These are phyloP conservation scores for Heterodera schachtii DNA, from an alignment of 1,140 invertebrate genomes.

Conservation along the genomic window DNA sequence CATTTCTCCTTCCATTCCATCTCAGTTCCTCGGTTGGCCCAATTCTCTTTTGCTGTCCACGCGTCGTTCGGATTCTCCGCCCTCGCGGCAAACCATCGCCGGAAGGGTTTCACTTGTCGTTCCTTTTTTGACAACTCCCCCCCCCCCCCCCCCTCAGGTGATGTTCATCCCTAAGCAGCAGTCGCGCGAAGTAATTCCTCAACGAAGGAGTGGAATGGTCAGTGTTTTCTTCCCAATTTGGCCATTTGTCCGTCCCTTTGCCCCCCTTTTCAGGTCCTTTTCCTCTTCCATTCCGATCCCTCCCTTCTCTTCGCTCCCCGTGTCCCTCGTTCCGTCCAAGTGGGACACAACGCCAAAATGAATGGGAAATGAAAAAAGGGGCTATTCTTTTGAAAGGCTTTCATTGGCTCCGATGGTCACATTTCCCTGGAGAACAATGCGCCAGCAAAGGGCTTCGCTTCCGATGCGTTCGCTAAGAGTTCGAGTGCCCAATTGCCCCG, in stretches of 20 bases:
- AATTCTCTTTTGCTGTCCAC: conserved; percentile 48
- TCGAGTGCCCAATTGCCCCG: conserved; percentile 41
- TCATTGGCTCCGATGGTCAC: conserved; percentile 59
- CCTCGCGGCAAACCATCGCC: conserved; percentile 40
- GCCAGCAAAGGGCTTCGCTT: conserved; percentile 31
- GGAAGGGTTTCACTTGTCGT: conserved; percentile 38
- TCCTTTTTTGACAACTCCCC: not conserved
- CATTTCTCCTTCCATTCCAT: not conserved
- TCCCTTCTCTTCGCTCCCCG: conserved; percentile 33
- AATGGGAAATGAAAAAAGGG: not conserved
- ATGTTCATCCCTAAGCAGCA: conserved; percentile 50
- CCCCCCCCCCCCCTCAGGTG: conserved; percentile 27
- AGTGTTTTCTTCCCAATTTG: not conserved
- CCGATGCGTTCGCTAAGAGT: conserved; percentile 33
- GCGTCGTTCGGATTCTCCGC: conserved; percentile 26
- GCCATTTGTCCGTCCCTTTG: not conserved
- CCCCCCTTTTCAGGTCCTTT: conserved; percentile 19
- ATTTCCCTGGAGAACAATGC: conserved; percentile 55
- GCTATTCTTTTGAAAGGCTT: conserved; percentile 44
- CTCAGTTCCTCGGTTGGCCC: conserved; percentile 55
- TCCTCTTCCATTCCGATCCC: conserved; percentile 46
- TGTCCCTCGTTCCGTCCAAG: conserved; percentile 35
- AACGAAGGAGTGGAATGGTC: conserved; percentile 46
- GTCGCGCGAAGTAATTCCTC: conserved; percentile 38
- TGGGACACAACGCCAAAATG: not conserved